phyloP scores from a whole-genome alignment of 2,797 vertebrate species.

The Psittacula derbiana region DNA sequence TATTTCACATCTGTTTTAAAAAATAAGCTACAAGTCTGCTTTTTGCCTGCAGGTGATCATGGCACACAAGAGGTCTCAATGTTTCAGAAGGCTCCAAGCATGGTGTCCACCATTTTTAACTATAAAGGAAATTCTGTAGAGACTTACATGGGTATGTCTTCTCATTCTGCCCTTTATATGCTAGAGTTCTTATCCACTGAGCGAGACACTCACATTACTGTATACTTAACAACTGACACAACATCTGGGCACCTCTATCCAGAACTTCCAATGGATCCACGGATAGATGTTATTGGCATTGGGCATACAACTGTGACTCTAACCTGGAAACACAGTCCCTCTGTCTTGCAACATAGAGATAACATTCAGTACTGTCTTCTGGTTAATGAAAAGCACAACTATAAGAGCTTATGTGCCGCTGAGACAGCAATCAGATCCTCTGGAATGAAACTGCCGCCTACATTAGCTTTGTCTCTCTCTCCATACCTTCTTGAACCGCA shows the following conservation, averaged over 20 bases:
- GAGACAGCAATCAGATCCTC: slow-evolving; percentile 69
- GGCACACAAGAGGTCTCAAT: background rate
- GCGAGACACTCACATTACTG: slow-evolving; percentile 78
- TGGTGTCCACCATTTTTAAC: slow-evolving; percentile 79
- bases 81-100: slow-evolving; percentile 75
- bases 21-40: background rate
- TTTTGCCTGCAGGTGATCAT: slow-evolving; percentile 33
- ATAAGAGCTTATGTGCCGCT: slow-evolving; percentile 85
- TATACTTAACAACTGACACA: slow-evolving; percentile 80
- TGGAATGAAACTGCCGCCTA: slow-evolving; percentile 18
- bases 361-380: slow-evolving; percentile 86
- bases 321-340: slow-evolving; percentile 86
- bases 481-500: slow-evolving; percentile 42
- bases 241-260: slow-evolving; percentile 79
- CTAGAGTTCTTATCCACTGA: slow-evolving; percentile 82
- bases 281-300: slow-evolving; percentile 80
- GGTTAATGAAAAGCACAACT: slow-evolving; percentile 84
- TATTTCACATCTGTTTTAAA: background rate
- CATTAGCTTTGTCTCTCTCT: slow-evolving; percentile 32
- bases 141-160: slow-evolving; percentile 78
- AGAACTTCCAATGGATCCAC: slow-evolving; percentile 81
- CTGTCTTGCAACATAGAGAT: slow-evolving; percentile 66
- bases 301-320: slow-evolving; percentile 88
- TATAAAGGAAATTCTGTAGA: slow-evolving; percentile 82
- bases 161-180: slow-evolving; percentile 80